Percentiles rank a stretch among this genome's conserved stretches.
phyloP scores from a whole-genome alignment of 2,888 invertebrate genomes.

The Cataglyphis albicans region DNA sequence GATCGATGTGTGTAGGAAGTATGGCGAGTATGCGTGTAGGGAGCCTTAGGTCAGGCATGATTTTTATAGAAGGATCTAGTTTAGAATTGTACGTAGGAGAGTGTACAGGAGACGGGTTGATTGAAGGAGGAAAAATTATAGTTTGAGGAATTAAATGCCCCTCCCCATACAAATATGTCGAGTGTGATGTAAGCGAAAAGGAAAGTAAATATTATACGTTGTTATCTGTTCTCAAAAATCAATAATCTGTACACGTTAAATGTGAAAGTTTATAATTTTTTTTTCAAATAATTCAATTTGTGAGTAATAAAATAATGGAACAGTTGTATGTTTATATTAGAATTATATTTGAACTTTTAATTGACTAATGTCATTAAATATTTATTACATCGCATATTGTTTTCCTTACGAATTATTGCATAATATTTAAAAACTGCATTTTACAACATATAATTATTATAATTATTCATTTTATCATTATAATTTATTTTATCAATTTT shows the following conservation, averaged over 20 bases:
- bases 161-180: background rate
- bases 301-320: background rate
- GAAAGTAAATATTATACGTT: slow-evolving; percentile 4
- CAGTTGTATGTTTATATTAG: background rate
- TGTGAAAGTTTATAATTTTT: background rate
- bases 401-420: background rate
- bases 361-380: background rate
- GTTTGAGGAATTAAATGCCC: slow-evolving; percentile 17
- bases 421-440: background rate
- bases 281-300: background rate
- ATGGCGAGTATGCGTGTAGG: slow-evolving; percentile 34
- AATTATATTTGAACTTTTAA: too few species aligned
- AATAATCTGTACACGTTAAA: background rate
- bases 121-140: background rate
- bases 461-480: background rate
- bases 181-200: slow-evolving; percentile 26
- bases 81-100: background rate
- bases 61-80: background rate
- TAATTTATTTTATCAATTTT: background rate
- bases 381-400: background rate
- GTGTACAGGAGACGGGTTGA: background rate
- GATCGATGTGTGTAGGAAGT: slow-evolving; percentile 48
- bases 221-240: background rate
- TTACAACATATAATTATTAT: background rate
- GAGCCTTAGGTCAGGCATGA: slow-evolving; percentile 39